phyloP scores from a whole-genome alignment of 2,113 vertebrate genomes.

The Alligator mississippiensis region DNA sequence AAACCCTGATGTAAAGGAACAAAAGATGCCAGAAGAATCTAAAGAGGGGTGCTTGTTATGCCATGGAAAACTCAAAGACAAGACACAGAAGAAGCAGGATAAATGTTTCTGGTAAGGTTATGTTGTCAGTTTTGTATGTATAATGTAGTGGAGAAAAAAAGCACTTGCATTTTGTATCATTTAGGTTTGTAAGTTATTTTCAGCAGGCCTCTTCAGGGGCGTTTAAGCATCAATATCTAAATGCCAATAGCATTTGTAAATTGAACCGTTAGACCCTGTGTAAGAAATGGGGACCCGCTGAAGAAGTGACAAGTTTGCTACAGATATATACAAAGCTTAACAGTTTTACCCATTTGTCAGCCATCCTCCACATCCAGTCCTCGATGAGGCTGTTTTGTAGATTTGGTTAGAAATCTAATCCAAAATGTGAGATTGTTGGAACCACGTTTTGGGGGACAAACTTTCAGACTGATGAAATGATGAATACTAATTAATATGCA shows the following conservation, averaged over 20 bases:
- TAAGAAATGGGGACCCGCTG: neutral
- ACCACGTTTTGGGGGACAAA: neutral
- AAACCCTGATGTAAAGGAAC: neutral
- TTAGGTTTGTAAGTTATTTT: neutral
- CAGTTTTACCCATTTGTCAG: neutral
- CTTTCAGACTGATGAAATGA: neutral
- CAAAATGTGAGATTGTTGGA: rapidly evolving
- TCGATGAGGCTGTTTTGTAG: neutral
- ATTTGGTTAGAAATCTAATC: neutral
- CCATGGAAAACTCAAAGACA: neutral
- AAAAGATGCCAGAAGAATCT: neutral
- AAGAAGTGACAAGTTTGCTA: neutral
- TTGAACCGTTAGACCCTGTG: too few species aligned
- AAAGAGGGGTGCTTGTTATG: neutral
- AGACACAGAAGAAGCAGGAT: neutral
- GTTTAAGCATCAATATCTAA: neutral
- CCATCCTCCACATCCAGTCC: neutral
- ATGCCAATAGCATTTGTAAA: rapidly evolving
- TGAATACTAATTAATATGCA: neutral
- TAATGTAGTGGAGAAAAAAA: neutral
- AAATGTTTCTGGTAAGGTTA: neutral
- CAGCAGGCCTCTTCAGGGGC: neutral
- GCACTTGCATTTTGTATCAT: rapidly evolving
- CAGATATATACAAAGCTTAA: neutral
- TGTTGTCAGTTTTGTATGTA: too few species aligned